Base-by-base conservation (phyloP, 2,113 vertebrate genomes). In the Coptodon rendalli region DNA sequence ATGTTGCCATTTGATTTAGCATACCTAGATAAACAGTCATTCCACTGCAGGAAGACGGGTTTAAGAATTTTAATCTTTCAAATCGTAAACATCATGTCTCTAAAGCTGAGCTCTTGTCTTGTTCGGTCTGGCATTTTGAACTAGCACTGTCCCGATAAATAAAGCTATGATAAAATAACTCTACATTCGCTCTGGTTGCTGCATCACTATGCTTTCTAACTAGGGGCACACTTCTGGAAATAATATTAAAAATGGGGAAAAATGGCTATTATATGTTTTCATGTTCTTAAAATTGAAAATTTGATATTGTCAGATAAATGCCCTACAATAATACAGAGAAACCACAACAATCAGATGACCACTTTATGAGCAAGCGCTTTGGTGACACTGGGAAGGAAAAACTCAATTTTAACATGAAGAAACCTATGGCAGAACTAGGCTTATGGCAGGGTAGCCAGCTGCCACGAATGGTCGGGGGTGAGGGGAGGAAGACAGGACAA, bases 1-100 rank as follows among this genome's bases (percentile, higher is more conserved):
- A 83, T 85, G 81, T 78, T 90, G 78, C 86, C 79, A 87, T 90
- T 88, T 85, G n/a, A 81, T 80, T 84, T 71, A n/a, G 24, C 17
- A 40, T 78, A 78, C 83, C 85, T 81, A 84, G 40, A 92, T 87
- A 45, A 68, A 53, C 50, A 87, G 36, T 19, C 5, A 34, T 29
- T 63, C 48, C 54, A 16, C 19, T 19, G 36, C 63, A 40, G 50
- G 54, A 43, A 80, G 59, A 57, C 7, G 31, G 53, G 11, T 52
- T 12, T 4, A 22, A 45, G 52, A 48, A 50, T 66, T 84, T 82
- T 80, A 81, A 86, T 86, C 61, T 80, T 40, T 61, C 24, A 79
- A 82, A 87, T 76, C 10, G 48, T 52, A 53, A 86, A 71, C 56
- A 82, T 38, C 61, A 79, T 36, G 73, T 19, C 34, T 38, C 19